phyloP scores from a whole-genome alignment of 30 jellyfish, hydroid and myxozoan species.

The Rhopilema esculentum region DNA sequence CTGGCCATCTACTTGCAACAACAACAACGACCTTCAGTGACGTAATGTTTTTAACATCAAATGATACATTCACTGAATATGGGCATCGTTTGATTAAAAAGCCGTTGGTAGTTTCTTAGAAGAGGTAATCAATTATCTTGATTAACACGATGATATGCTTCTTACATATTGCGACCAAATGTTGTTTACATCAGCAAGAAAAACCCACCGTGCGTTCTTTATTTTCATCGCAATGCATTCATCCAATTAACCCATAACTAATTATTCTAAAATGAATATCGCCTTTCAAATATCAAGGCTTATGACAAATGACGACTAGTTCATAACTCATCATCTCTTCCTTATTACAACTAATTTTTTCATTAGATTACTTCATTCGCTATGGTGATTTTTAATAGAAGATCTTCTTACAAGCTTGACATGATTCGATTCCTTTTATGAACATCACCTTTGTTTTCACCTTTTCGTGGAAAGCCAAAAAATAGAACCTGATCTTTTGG shows the following conservation, averaged over 20 bases:
- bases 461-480: background rate
- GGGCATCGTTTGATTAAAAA: background rate
- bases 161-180: background rate
- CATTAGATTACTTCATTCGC: conserved; percentile 32
- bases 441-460: conserved; percentile 23
- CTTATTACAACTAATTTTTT: background rate
- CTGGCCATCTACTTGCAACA: no score
- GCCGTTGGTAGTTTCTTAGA: background rate
- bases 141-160: background rate
- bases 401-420: background rate
- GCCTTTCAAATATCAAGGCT: background rate
- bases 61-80: background rate
- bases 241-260: conserved; percentile 8
- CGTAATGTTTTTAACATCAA: background rate
- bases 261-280: conserved; percentile 12
- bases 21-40: background rate
- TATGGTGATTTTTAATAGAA: background rate
- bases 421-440: background rate
- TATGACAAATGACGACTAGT: conserved; percentile 2
- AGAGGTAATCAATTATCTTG: background rate
- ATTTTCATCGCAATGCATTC: background rate
- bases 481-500: conserved; percentile 21
- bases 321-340: conserved; percentile 17
- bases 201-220: background rate
- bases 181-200: background rate